Evolutionary conservation across 1,140 invertebrate genomes (phyloP), one percentile per base, ranked within the genome.

Genomic region (Lucilia sericata): DNA sequence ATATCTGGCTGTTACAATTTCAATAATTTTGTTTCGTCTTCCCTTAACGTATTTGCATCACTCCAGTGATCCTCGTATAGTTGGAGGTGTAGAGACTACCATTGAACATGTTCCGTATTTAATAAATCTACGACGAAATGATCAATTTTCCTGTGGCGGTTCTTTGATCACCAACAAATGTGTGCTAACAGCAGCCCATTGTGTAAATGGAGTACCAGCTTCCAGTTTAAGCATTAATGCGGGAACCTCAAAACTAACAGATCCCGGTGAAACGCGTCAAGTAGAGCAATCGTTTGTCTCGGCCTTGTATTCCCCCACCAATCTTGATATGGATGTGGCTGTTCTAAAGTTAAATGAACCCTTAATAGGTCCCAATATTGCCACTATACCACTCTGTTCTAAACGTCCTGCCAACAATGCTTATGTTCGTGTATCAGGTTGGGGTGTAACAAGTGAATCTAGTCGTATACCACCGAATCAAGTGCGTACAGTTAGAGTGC

Each of bases 271-370:
- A 70, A 65, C 55, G 7, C 75, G 82, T 25, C 82, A 85, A 36
- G 82, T 85, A 2, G 60, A 81, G 30, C 30, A 85, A 34, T 49
- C 8, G 86, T 90, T 83, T 78, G 86, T 74, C 84, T 87, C 13
- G 30, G 85, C 82, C 2, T 60, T 86, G 4, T 85, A 75, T 51
- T 74, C 82, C 5, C 80, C 86, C 0, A 80, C 60, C 5, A 90
- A 86, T 42, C 87, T 89, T 42, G 88, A 90, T 70, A 90, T 90
- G 89, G 89, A 90, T 76, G 89, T 90, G 14, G 89, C 89, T 2
- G 75, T 90, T 36, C 19, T 90, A 13, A 86, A 82, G 34, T 83
- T 90, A 42, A 34, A 0, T 9, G 82, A 14, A 51, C 84, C 8
- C 47, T 19, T 87, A 9, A 34, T 70, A 2, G 85, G 10, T 85